Percentiles rank a stretch among this genome's conserved stretches.
Conservation (phyloP, 2,113 vertebrate genomes). For the Ictalurus punctatus region DNA sequence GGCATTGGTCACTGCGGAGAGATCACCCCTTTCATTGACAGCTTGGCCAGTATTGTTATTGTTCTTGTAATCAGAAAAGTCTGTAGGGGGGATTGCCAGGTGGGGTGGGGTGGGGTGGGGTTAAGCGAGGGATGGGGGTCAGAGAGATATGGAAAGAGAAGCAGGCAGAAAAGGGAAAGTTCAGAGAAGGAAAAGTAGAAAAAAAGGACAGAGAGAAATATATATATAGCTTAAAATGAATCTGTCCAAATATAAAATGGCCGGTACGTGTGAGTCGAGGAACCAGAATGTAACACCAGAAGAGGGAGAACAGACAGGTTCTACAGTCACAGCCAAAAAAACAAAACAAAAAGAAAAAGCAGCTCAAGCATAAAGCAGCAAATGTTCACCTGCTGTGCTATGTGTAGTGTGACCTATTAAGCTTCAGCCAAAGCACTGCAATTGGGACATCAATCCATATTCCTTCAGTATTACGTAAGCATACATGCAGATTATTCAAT, state of each 20-base stretch:
- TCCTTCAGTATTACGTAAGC: neutral
- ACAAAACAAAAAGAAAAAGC: slow-evolving; percentile 2
- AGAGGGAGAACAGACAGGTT: neutral
- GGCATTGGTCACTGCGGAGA: slow-evolving; percentile 98
- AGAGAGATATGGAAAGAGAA: slow-evolving; percentile 62
- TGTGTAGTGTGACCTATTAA: slow-evolving; percentile 28
- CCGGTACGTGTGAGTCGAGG: slow-evolving; percentile 33
- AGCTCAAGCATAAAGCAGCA: slow-evolving; percentile 45
- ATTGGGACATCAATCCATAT: neutral
- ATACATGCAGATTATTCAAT: slow-evolving; percentile 14
- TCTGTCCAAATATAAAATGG: slow-evolving; percentile 52
- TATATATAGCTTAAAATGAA: slow-evolving; percentile 61
- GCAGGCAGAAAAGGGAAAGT: slow-evolving; percentile 62
- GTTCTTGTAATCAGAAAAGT: slow-evolving; percentile 84
- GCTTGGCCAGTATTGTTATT: slow-evolving; percentile 77
- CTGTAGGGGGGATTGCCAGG: slow-evolving; percentile 66
- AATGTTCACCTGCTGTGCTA: slow-evolving; percentile 32
- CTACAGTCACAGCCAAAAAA: slow-evolving; percentile 8
- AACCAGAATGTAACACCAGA: slow-evolving; percentile 9
- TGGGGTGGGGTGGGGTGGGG: slow-evolving; percentile 15
- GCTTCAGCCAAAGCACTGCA: slow-evolving; percentile 27
- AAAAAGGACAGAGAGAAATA: slow-evolving; percentile 56
- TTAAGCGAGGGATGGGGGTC: slow-evolving; percentile 11
- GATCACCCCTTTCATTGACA: slow-evolving; percentile 86
- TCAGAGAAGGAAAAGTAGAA: slow-evolving; percentile 56